Base-by-base conservation (phyloP, 2,797 vertebrate species). In the Lagodon rhomboides region DNA sequence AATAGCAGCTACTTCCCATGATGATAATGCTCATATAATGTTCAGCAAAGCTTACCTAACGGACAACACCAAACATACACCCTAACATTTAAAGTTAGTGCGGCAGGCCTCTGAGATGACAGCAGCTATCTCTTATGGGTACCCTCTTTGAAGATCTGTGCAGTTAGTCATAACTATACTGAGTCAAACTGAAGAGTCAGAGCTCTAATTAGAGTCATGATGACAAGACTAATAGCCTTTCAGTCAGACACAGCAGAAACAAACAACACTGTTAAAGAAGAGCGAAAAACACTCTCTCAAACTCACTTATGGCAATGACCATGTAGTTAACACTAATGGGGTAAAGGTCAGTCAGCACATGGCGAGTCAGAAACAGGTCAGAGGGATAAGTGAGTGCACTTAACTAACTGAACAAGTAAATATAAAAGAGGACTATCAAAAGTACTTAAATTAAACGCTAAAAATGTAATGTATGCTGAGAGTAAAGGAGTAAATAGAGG, bases 151-250 rank as follows among this genome's bases (percentile, higher is more conserved):
- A 68, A 73, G 65, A 66, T 63, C 63, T 60, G 46, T 18, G 53
- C 49, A 59, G 56, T 83, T 87, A 84, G 61, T 84, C 78, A 82
- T 80, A 71, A 77, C 34, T 68, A 12, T 23, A 65, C 20, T 47
- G 82, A 78, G 80, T 89, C 68, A 82, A 78, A 73, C 1, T 56
- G 34, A 71, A 73, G 75, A 27, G 64, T 73, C 75, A 82, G 68
- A 15, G 75, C 71, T 83, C 76, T 77, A 82, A 83, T 82, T 72
- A 75, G 62, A 65, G 76, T 74, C 69, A 79, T 1, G 4, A 68
- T 85, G 79, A 90, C 74, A 74, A 74, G 70, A 47, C 50, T 47
- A 70, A 76, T 66, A 12, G 66, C 74, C 27, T 60, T 75, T 70
- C 43, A 82, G 43, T 79, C 23, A 80, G 27, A 77, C 23, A 25